Conservation (phyloP, 2,888 invertebrate genomes). For the Philopedon plagiatum region DNA sequence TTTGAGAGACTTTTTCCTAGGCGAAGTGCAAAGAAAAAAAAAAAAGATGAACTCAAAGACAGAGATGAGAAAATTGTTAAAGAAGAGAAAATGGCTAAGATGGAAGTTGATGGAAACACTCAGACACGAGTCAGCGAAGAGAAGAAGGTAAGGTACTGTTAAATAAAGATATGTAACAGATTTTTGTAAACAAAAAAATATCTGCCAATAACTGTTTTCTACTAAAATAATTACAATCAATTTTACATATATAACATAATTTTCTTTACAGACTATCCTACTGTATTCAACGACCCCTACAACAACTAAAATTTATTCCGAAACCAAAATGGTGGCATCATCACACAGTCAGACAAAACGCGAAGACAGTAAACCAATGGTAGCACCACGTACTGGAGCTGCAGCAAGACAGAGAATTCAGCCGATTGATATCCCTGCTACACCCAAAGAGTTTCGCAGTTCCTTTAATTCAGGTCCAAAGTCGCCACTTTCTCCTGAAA, state of each 20-base stretch:
- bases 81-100: conserved; percentile 65
- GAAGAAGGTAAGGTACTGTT: conserved; percentile 29
- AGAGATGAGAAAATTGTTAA: conserved; percentile 39
- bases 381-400: conserved; percentile 69
- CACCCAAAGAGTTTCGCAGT: conserved; percentile 61
- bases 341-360: conserved; percentile 34
- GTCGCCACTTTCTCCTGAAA: conserved; percentile 59
- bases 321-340: conserved; percentile 28
- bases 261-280: conserved; percentile 32
- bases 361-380: conserved; percentile 59
- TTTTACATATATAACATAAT: too few relatives aligned
- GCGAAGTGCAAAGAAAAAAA: conserved; percentile 81
- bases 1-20: conserved; percentile 79
- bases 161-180: background rate
- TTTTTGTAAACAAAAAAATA: too few relatives aligned
- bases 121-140: conserved; percentile 41
- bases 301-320: conserved; percentile 35
- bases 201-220: too few relatives aligned
- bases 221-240: too few relatives aligned
- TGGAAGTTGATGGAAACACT: conserved; percentile 38
- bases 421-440: conserved; percentile 71
- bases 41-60: conserved; percentile 67
- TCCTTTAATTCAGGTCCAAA: conserved; percentile 51
- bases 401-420: conserved; percentile 72
- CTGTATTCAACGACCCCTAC: conserved; percentile 22